Evolutionary conservation across 2,888 invertebrate species (phyloP), one percentile per base, ranked within the genome.

Genomic region (Pristionchus japonicus): DNA sequence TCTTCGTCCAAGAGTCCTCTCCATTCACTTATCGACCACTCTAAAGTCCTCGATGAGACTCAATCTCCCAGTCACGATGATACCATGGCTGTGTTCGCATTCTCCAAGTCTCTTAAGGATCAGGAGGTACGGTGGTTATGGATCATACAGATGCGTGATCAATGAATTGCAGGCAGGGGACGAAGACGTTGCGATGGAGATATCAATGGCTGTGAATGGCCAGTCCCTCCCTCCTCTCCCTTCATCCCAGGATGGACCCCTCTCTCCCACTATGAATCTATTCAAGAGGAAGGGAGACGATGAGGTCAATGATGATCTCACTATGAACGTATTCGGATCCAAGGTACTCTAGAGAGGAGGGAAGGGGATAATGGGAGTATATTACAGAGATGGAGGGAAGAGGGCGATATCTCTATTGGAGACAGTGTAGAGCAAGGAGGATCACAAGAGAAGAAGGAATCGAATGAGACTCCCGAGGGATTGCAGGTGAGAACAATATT

Each of bases 271-370:
- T 27, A 82, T 82, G 52, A 82, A 52, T 11, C 15, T 82, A 52
- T 82, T 82, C 82, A 57, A 57, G 82, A 82, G 52, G 52, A 82
- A 82, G 23, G 82, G 82, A 82, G 82, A 82, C 13, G 52, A 47
- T 43, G 82, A 82, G 17, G 15, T 31, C 34, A 52, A 82, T 27
- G 34, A 31, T 34, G 74, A 74, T 7, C 23, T 13, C 13, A 77
- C 40, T 40, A 77, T 77, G 77, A 23, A 77, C 47, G 43, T 77
- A 23, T 77, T 77, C 77, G n/a, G 7, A 27, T 43, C 43, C 7
- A 77, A 77, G 77, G 77, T 77, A 27, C 11, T 40, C 9, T 74
- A 17, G 20, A 74, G 23, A 3, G 15, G 9, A n/a, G 43, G 11
- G 47, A 47, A 27, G 23, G 20, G 1, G 7, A 43, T 43, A 77